Evolutionary conservation across 2,113 vertebrate genomes (phyloP).

Genomic region (Zapus hudsonius): DNA sequence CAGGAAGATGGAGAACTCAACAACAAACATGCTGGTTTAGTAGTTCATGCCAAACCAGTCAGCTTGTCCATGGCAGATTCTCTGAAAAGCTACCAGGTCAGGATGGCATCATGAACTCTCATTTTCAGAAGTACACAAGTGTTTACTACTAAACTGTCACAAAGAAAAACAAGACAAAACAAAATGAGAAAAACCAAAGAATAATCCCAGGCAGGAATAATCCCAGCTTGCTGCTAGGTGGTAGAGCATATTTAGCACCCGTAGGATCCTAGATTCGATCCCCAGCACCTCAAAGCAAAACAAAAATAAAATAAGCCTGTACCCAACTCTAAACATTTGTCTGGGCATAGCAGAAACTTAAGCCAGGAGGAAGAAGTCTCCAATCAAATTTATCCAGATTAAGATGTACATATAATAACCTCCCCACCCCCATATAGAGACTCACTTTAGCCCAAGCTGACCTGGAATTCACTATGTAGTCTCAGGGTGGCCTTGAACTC

Average conservation of each 20-base stretch:
- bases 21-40: neutral
- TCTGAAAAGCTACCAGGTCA: neutral
- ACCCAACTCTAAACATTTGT: neutral
- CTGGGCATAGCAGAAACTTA: neutral
- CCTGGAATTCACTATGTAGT: too few relatives aligned
- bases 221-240: neutral
- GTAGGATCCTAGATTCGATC: neutral
- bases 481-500: too few relatives aligned
- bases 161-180: slow-evolving; percentile 1
- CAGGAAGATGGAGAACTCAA: neutral
- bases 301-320: neutral
- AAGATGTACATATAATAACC: too few relatives aligned
- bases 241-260: neutral
- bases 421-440: too few relatives aligned
- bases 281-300: neutral
- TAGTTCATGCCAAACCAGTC: neutral
- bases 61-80: neutral
- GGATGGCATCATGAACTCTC: neutral
- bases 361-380: neutral
- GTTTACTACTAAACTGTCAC: neutral
- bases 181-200: neutral
- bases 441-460: too few relatives aligned
- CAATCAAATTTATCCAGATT: neutral
- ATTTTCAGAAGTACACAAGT: slow-evolving; percentile 15
- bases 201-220: neutral